Percentiles rank a stretch among this genome's conserved stretches.
Conservation (phyloP, 2,888 invertebrate species). For the Eumacrocentrus americanus region DNA sequence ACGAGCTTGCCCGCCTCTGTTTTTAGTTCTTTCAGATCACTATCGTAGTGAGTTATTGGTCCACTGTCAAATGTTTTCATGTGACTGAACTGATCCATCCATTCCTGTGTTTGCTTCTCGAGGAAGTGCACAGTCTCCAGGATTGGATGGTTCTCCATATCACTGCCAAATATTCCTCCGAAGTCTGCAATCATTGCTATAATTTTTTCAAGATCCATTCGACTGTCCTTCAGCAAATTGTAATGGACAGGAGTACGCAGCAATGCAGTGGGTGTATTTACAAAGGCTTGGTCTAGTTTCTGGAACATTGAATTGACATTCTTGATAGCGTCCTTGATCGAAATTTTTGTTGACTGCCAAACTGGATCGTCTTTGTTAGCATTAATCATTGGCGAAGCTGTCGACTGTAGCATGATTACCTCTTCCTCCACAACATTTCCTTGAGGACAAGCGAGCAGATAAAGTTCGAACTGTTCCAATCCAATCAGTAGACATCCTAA, state of each 20-base stretch:
- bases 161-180: slow-evolving; percentile 34
- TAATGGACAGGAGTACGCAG: slow-evolving; percentile 45
- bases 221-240: slow-evolving; percentile 41
- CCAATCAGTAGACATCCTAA: slow-evolving; percentile 65
- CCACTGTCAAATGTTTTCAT: slow-evolving; percentile 49
- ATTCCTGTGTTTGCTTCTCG: slow-evolving; percentile 33
- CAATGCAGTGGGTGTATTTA: slow-evolving; percentile 19
- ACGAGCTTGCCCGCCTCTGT: slow-evolving; percentile 62
- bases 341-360: slow-evolving; percentile 43
- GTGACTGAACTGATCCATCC: slow-evolving; percentile 38
- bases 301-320: slow-evolving; percentile 36
- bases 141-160: slow-evolving; percentile 49
- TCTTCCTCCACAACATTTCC: slow-evolving; percentile 47
- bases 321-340: slow-evolving; percentile 41
- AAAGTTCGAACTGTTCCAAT: slow-evolving; percentile 72
- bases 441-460: slow-evolving; percentile 70
- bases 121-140: slow-evolving; percentile 43
- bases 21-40: slow-evolving; percentile 42
- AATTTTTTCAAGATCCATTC: slow-evolving; percentile 35
- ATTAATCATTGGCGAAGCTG: slow-evolving; percentile 41
- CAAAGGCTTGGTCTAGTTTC: slow-evolving; percentile 33
- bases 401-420: slow-evolving; percentile 41
- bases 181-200: slow-evolving; percentile 35
- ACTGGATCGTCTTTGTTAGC: slow-evolving; percentile 44
- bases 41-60: slow-evolving; percentile 38